Conservation (phyloP, 2,888 invertebrate species). For the Drosophila mercatorum region DNA sequence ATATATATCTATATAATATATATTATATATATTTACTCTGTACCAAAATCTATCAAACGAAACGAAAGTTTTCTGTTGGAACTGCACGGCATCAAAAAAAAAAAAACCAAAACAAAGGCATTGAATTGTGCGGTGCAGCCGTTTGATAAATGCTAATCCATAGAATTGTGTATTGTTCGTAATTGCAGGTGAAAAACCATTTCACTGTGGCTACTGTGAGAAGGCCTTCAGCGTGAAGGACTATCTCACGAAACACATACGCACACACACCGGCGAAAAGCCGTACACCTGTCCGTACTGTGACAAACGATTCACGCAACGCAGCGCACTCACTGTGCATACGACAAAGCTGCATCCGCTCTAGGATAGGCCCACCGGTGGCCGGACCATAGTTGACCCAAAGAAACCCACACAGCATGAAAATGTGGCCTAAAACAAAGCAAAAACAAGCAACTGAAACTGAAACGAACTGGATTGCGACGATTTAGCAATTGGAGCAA, state of each 20-base stretch:
- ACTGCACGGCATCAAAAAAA: slow-evolving; percentile 63
- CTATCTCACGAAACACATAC: slow-evolving; percentile 84
- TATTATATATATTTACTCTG: slow-evolving; percentile 48
- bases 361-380: slow-evolving; percentile 81
- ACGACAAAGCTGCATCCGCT: slow-evolving; percentile 84
- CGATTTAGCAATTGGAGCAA: slow-evolving; percentile 3
- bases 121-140: slow-evolving; percentile 22
- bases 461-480: slow-evolving; percentile 24
- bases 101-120: slow-evolving; percentile 3
- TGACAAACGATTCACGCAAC: slow-evolving; percentile 84
- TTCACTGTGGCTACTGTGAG: slow-evolving; percentile 83
- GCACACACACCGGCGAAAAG: slow-evolving; percentile 84
- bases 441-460: not conserved
- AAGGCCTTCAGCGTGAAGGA: slow-evolving; percentile 84
- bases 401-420: slow-evolving; percentile 50
- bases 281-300: slow-evolving; percentile 84
- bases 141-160: slow-evolving; percentile 52
- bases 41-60: slow-evolving; percentile 68
- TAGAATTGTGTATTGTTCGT: slow-evolving; percentile 23
- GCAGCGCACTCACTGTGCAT: slow-evolving; percentile 83
- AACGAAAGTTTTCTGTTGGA: slow-evolving; percentile 65
- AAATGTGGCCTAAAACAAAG: slow-evolving; percentile 37
- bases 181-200: slow-evolving; percentile 83
- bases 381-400: slow-evolving; percentile 69
- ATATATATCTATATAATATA: slow-evolving; percentile 13